Evolutionary conservation across 2,888 invertebrate genomes (phyloP).

Genomic region (Nemoura dubitans): DNA sequence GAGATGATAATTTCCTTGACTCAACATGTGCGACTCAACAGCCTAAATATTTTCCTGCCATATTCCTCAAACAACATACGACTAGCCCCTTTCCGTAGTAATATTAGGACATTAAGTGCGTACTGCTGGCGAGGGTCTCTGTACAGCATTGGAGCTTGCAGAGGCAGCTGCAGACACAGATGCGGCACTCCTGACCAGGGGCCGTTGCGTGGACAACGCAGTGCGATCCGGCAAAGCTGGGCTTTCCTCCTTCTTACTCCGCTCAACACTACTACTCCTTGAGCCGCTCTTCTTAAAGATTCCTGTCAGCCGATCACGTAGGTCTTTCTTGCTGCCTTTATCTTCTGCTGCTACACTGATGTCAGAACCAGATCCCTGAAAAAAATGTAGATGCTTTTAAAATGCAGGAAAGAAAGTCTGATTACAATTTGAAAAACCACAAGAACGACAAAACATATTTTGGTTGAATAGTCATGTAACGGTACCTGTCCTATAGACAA

Average conservation of each 20-base stretch:
- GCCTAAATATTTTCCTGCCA: too few species aligned
- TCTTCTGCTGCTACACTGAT: conserved; percentile 69
- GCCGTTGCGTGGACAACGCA: conserved; percentile 52
- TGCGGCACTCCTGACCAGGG: conserved; percentile 56
- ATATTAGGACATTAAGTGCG: conserved; percentile 20
- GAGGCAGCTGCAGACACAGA: too few species aligned
- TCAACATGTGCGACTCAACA: too few species aligned
- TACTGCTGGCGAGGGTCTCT: conserved; percentile 51
- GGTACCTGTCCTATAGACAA: conserved; percentile 39
- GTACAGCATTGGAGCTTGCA: conserved; percentile 43
- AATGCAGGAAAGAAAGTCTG: not conserved
- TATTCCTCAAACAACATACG: too few species aligned
- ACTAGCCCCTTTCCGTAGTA: too few species aligned
- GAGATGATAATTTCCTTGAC: too few species aligned
- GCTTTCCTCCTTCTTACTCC: conserved; percentile 50
- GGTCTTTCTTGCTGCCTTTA: conserved; percentile 75
- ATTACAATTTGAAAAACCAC: not conserved
- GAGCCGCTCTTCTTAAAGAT: conserved; percentile 80
- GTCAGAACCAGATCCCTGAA: conserved; percentile 74
- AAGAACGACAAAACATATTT: not conserved
- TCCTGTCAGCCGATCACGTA: conserved; percentile 81
- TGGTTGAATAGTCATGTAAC: too few species aligned
- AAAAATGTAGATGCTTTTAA: not conserved
- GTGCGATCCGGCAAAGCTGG: conserved; percentile 49
- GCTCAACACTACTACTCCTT: conserved; percentile 64